Conservation (phyloP, 2,113 vertebrate genomes). For the Aleadryas rufinucha region DNA sequence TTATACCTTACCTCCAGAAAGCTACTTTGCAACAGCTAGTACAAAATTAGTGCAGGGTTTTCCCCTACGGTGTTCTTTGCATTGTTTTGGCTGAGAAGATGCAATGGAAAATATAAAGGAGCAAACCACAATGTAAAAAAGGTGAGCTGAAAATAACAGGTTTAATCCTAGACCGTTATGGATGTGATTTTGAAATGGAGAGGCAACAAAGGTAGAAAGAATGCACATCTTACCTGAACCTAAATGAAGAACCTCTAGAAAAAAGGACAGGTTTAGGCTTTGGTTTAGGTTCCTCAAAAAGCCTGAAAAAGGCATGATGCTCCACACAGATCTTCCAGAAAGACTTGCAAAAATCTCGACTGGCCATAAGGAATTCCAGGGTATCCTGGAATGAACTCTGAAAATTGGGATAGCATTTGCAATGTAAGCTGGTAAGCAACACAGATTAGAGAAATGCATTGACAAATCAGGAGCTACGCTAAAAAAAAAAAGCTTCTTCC, state of each 20-base stretch:
- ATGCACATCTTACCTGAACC: conserved; percentile 84
- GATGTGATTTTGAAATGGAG: neutral
- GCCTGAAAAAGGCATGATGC: conserved; percentile 97
- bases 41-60: neutral
- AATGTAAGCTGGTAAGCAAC: neutral
- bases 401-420: neutral
- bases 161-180: neutral
- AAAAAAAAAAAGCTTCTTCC: neutral
- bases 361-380: conserved; percentile 94
- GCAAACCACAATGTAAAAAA: neutral
- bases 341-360: conserved; percentile 94
- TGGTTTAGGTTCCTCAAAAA: conserved; percentile 95
- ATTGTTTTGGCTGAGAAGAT: neutral
- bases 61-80: neutral
- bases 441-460: neutral
- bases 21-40: neutral
- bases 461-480: neutral
- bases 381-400: conserved; percentile 93
- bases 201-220: neutral
- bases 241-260: conserved; percentile 95
- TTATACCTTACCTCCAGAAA: neutral
- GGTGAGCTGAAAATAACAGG: neutral
- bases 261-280: conserved; percentile 95
- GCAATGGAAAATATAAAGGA: neutral
- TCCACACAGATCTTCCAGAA: conserved; percentile 99